A percentile compares a stretch with the other conserved stretches of the same genome.
Conservation (phyloP, 2,113 vertebrate species). For the Phrynosoma blainvillii region DNA sequence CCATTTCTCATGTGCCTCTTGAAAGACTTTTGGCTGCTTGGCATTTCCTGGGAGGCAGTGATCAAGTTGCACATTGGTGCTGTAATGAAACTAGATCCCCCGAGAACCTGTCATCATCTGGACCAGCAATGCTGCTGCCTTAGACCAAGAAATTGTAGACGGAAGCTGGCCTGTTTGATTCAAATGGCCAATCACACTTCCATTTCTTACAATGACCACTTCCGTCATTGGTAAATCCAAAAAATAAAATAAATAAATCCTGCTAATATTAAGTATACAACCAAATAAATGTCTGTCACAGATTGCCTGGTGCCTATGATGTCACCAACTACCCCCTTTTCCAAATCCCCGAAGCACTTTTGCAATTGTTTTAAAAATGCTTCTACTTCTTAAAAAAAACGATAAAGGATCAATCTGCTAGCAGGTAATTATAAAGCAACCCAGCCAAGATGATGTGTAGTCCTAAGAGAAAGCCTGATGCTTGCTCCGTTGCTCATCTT, state of each 20-base stretch:
- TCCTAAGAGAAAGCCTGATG: neutral
- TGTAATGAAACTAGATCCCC: neutral
- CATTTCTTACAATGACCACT: too few species aligned
- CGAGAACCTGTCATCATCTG: neutral
- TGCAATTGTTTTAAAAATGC: neutral
- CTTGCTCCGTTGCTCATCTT: neutral
- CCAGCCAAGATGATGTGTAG: neutral
- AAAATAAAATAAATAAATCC: too few species aligned
- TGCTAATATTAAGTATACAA: neutral
- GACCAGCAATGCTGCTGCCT: too few species aligned
- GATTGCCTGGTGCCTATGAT: neutral
- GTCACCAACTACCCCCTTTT: neutral
- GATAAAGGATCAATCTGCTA: neutral
- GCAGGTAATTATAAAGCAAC: neutral
- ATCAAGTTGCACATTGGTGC: neutral
- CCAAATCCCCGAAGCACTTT: neutral
- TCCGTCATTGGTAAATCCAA: too few species aligned
- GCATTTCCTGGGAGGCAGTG: neutral
- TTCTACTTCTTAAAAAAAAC: neutral
- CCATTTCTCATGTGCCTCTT: neutral
- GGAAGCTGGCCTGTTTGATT: neutral
- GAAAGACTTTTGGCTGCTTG: neutral
- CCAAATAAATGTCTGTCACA: neutral
- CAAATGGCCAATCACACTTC: too few species aligned
- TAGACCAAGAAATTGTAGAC: neutral